Conservation (phyloP, 2,113 vertebrate species). For the Neofelis nebulosa region DNA sequence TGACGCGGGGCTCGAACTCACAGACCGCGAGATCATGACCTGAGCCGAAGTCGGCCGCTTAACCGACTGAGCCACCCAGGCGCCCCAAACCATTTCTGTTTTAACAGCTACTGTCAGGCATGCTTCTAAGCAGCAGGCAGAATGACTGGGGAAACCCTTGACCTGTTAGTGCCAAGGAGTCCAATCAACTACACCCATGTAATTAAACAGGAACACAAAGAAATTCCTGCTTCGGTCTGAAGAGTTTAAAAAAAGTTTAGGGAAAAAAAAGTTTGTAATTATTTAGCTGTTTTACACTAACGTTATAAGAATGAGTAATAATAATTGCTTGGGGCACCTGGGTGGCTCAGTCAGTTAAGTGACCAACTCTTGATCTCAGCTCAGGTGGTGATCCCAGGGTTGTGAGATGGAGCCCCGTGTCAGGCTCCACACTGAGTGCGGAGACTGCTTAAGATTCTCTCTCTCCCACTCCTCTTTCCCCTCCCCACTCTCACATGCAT, state of each 20-base stretch:
- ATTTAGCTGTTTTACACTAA: slow-evolving; percentile 49
- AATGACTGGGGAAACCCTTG: not conserved
- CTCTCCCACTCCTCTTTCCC: no score
- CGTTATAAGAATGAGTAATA: slow-evolving; percentile 18
- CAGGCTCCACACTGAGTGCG: no score
- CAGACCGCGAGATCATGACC: no score
- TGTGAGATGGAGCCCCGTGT: no score
- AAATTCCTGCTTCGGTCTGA: not conserved
- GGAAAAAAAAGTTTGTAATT: not conserved
- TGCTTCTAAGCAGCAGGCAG: not conserved
- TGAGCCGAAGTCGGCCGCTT: no score
- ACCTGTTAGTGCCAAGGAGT: not conserved
- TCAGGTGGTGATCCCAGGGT: no score
- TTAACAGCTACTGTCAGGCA: not conserved
- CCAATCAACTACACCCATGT: not conserved
- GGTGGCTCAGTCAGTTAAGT: no score
- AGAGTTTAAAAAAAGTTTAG: not conserved
- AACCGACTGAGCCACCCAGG: no score
- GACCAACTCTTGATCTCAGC: no score
- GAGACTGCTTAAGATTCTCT: no score
- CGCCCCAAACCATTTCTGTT: not conserved
- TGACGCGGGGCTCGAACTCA: no score
- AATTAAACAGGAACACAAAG: not conserved
- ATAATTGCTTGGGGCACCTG: not conserved
- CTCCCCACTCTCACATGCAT: no score